Conservation (phyloP, 2,797 vertebrate species). For the Hybognathus amarus region DNA sequence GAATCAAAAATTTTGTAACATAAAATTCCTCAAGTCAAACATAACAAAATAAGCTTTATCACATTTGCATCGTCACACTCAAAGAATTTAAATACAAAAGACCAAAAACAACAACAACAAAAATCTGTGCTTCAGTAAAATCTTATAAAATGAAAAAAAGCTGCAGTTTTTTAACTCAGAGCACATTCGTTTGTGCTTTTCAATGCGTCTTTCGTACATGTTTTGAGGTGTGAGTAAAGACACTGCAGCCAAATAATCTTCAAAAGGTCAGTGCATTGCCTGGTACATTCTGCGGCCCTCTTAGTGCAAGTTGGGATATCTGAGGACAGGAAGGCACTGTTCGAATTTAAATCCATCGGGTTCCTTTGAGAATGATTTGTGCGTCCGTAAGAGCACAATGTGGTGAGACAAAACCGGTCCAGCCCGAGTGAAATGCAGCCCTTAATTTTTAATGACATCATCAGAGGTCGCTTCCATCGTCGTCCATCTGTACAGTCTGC, state of each 20-base stretch:
- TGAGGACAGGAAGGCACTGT: slow-evolving; percentile 60
- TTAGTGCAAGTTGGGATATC: slow-evolving; percentile 56
- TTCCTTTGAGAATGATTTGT: slow-evolving; percentile 46
- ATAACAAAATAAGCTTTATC: slow-evolving; percentile 59
- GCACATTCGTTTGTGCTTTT: slow-evolving; percentile 49
- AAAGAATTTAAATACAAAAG: slow-evolving; percentile 63
- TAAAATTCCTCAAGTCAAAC: slow-evolving; percentile 49
- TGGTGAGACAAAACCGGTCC: slow-evolving; percentile 38
- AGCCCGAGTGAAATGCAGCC: slow-evolving; percentile 46
- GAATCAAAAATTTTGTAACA: slow-evolving; percentile 40
- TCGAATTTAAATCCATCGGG: slow-evolving; percentile 39
- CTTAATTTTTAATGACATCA: slow-evolving; percentile 39
- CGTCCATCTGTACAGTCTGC: slow-evolving; percentile 95
- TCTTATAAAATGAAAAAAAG: slow-evolving; percentile 48
- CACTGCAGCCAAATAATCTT: slow-evolving; percentile 55
- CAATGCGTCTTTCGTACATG: slow-evolving; percentile 14
- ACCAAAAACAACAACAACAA: slow-evolving; percentile 47
- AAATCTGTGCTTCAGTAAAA: slow-evolving; percentile 58
- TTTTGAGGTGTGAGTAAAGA: slow-evolving; percentile 49
- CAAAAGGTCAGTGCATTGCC: slow-evolving; percentile 58
- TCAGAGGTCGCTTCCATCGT: slow-evolving; percentile 97
- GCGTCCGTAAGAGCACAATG: slow-evolving; percentile 48
- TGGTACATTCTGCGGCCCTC: slow-evolving; percentile 60
- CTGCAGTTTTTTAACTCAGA: slow-evolving; percentile 50
- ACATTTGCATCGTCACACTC: slow-evolving; percentile 58